Evolutionary conservation across 2,797 vertebrate genomes (phyloP), one percentile per base, ranked within the genome.

Genomic region (Micrastur ruficollis): DNA sequence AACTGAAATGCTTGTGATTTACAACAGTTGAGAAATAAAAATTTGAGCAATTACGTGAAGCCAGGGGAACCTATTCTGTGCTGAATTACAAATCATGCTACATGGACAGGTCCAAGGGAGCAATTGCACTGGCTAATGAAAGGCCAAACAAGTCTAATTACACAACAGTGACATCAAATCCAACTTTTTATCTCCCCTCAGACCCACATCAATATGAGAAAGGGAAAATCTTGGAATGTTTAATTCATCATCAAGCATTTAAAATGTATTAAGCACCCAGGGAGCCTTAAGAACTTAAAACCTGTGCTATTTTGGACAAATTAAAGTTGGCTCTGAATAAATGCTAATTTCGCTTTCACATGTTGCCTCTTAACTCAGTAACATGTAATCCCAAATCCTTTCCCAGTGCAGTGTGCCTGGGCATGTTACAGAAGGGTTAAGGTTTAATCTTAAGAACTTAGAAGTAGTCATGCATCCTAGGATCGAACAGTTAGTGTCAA

Each of bases 21-120:
- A 68, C 76, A 81, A 53, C 31, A 47, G 75, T 27, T 80, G 93
- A 94, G 88, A 97, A 97, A 95, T 40, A 94, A 96, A 91, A 95
- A 97, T 94, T 55, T 95, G 91, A 95, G 88, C 68, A 88, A 72
- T 66, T 81, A 78, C 2, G 1, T 93, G 87, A 93, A 95, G 86
- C 85, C 58, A 85, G 85, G 52, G 16, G 53, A 92, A 94, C 53
- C 40, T 85, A 27, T 80, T 81, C 50, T 91, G 38, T 73, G 88
- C 91, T 59, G 29, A 91, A 86, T 96, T 96, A 84, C 78, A 95
- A 93, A 90, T 91, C 75, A 74, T 2, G 1, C 17, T 76, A 81
- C 70, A 23, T 53, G 63, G 80, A 29, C 61, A 66, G 61, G 47
- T 76, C 79, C 9, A 8, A 88, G 92, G 52, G 34, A 73, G 44